Conservation (phyloP, 2,113 vertebrate genomes). For the Cochlearius cochlearius region DNA sequence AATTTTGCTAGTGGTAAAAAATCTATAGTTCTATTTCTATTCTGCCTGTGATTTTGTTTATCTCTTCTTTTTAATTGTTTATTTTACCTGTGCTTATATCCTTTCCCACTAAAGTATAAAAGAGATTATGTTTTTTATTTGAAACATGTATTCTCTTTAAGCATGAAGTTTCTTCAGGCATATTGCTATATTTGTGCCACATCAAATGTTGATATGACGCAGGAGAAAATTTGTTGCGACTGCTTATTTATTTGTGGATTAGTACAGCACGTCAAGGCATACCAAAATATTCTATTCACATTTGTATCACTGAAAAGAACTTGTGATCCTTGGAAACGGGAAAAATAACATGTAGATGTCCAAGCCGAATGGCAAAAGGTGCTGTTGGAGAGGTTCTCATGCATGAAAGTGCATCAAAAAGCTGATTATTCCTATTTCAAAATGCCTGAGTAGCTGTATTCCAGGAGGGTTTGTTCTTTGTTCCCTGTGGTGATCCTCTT, state of each 20-base stretch:
- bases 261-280: background rate
- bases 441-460: background rate
- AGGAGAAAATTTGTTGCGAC: constrained; percentile 10
- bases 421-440: background rate
- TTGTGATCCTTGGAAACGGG: background rate
- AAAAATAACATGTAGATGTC: background rate
- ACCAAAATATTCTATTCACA: constrained; percentile 9
- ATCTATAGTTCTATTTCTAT: constrained; percentile 16
- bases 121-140: constrained; percentile 7
- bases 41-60: constrained; percentile 33
- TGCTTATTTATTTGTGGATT: constrained; percentile 52
- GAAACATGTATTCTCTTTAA: constrained; percentile 59
- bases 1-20: constrained; percentile 24
- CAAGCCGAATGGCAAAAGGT: background rate
- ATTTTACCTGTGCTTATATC: constrained; percentile 30
- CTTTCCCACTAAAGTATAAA: constrained; percentile 31
- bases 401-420: background rate
- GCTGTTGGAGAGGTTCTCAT: background rate
- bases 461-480: background rate
- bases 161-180: constrained; percentile 23
- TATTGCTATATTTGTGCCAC: constrained; percentile 61
- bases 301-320: constrained; percentile 4
- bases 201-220: constrained; percentile 48
- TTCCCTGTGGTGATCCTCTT: background rate
- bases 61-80: constrained; percentile 56